Percentiles rank a stretch among this genome's conserved stretches.
Conservation (phyloP, 2,888 invertebrate genomes). For the Drosophila sordidapex region DNA sequence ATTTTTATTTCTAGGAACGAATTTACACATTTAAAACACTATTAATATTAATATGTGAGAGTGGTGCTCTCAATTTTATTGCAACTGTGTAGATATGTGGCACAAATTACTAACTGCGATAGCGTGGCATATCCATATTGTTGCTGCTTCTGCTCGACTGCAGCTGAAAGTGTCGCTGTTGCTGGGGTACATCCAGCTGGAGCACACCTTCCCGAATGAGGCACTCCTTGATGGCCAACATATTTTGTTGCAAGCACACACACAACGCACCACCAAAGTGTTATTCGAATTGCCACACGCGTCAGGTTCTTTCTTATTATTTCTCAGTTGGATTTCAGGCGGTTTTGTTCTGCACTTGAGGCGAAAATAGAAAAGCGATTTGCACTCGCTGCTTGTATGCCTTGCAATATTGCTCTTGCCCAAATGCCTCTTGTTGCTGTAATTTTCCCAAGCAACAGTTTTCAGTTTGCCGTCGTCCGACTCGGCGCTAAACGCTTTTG, state of each 20-base stretch:
- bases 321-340: conserved; percentile 16
- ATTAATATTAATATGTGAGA: background rate
- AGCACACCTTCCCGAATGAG: conserved; percentile 82
- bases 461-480: conserved; percentile 48
- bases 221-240: conserved; percentile 83
- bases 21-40: background rate
- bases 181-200: conserved; percentile 63
- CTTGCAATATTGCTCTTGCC: conserved; percentile 48
- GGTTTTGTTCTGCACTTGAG: conserved; percentile 65
- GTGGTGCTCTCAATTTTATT: background rate
- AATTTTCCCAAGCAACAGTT: conserved; percentile 53
- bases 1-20: background rate
- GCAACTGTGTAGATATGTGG: conserved; percentile 6
- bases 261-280: conserved; percentile 35
- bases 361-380: conserved; percentile 78
- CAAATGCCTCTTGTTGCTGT: conserved; percentile 22
- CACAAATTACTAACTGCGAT: conserved; percentile 65
- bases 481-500: conserved; percentile 75
- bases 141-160: conserved; percentile 67
- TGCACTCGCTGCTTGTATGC: conserved; percentile 64
- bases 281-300: conserved; percentile 61
- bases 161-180: conserved; percentile 52
- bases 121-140: conserved; percentile 68
- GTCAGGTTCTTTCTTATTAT: conserved; percentile 49
- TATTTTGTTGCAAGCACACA: conserved; percentile 34